Evolutionary conservation across 2,888 invertebrate genomes (phyloP), one percentile per base, ranked within the genome.

Genomic region (Cantharis rustica): DNA sequence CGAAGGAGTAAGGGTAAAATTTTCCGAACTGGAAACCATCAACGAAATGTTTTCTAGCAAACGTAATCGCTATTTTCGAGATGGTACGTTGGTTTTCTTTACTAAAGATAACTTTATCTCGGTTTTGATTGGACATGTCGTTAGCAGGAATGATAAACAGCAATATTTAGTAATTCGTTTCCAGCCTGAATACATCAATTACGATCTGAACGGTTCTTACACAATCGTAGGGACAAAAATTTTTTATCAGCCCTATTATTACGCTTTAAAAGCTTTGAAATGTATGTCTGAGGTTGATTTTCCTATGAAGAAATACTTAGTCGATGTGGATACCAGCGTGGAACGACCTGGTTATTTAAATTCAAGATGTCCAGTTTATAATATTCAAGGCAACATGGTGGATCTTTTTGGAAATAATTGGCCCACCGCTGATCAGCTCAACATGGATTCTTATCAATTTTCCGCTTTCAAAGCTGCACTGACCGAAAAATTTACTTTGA

Each of bases 321-420:
- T 95, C 0, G 87, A 91, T 80, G 91, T 90, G 9, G 79, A 86
- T 61, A 82, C 80, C 1, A 77, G 80, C n/a, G 81, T 87, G 0
- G 78, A 80, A 17, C 81, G 83, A 15, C 91, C 91, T 3, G 70
- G 75, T 1, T 91, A 90, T 83, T 80, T 88, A 10, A 78, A 69
- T 31, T 15, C 2, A 71, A 73, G 3, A 69, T 70, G 9, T 27
- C 79, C 79, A 62, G 77, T 78, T 20, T 74, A 79, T 9, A 80
- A 81, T 17, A 94, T 96, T 78, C 96, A 96, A 89, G 96, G 96
- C 0, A 96, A 96, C 0, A 96, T 96, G 0, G 96, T 96, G 89
- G 95, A 96, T 0, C 94, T 90, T 85, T 86, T 96, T 77, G 95
- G 95, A 1, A 26, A 26, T 10, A 26, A 26, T 9, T 26, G 26